Conservation (phyloP, 2,113 vertebrate genomes). For the Setophaga coronata region DNA sequence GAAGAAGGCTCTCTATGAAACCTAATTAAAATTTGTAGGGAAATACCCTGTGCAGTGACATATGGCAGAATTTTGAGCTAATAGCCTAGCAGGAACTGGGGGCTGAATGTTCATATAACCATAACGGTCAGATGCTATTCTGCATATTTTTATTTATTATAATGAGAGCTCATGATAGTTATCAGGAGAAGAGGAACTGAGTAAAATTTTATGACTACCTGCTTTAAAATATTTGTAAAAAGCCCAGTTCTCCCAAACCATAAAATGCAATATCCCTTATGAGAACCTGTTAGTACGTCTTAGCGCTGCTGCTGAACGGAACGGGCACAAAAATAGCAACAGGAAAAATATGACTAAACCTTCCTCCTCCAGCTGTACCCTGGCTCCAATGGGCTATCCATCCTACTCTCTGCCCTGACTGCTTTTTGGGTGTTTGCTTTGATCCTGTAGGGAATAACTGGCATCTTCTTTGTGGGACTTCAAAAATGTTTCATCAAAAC, state of each 20-base stretch:
- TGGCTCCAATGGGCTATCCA: neutral
- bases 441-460: conserved; percentile 76
- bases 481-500: conserved; percentile 84
- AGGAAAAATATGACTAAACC: neutral
- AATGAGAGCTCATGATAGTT: neutral
- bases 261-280: conserved; percentile 24
- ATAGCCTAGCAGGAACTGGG: conserved; percentile 27
- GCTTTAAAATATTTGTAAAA: conserved; percentile 38
- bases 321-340: neutral
- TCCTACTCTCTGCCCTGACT: neutral
- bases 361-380: neutral
- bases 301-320: neutral
- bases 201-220: conserved; percentile 9
- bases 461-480: conserved; percentile 82
- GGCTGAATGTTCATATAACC: conserved; percentile 42
- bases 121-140: conserved; percentile 51
- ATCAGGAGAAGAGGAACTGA: neutral
- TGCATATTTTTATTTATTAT: conserved; percentile 59
- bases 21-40: conserved; percentile 61
- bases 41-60: conserved; percentile 55
- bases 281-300: conserved; percentile 20
- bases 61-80: conserved; percentile 56
- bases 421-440: neutral
- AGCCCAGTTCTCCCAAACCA: conserved; percentile 15
- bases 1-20: conserved; percentile 44